A percentile compares a stretch with the other conserved stretches of the same genome.
Conservation (phyloP, 2,888 invertebrate species). For the Dendrolimus pini region DNA sequence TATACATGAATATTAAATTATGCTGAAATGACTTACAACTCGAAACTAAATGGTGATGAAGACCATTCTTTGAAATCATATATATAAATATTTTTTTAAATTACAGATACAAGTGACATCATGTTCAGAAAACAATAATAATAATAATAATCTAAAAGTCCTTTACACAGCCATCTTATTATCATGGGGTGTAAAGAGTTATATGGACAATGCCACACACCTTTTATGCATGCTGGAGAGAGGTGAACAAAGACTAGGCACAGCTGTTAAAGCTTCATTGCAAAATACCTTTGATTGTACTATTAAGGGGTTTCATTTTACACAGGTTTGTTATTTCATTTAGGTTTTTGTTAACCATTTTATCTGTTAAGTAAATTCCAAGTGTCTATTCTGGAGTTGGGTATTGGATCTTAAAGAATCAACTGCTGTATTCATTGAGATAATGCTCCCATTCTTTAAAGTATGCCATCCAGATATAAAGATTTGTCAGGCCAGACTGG, state of each 20-base stretch:
- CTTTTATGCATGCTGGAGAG: slow-evolving; percentile 64
- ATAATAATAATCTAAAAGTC: slow-evolving; percentile 30
- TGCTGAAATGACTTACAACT: no score
- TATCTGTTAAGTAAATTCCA: neutral
- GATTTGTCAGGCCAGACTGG: no score
- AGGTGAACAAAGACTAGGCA: slow-evolving; percentile 50
- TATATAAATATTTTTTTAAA: neutral
- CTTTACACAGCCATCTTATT: slow-evolving; percentile 51
- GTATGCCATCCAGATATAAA: no score
- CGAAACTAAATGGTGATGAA: no score
- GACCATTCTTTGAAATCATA: no score
- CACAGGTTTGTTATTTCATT: slow-evolving; percentile 40
- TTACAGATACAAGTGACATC: slow-evolving; percentile 52
- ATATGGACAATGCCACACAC: slow-evolving; percentile 38
- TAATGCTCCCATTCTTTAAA: no score
- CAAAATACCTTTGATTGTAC: slow-evolving; percentile 65
- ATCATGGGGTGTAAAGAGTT: slow-evolving; percentile 51
- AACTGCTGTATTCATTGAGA: no score
- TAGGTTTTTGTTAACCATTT: neutral
- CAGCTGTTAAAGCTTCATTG: slow-evolving; percentile 45
- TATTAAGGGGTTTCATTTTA: slow-evolving; percentile 53
- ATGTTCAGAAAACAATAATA: slow-evolving; percentile 26
- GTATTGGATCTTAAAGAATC: no score
- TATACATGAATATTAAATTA: no score
- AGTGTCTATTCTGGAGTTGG: no score